These are phyloP conservation scores for Drosophila austrosaltans DNA, from an alignment of 2,888 invertebrate genomes.

Conservation along the genomic window DNA sequence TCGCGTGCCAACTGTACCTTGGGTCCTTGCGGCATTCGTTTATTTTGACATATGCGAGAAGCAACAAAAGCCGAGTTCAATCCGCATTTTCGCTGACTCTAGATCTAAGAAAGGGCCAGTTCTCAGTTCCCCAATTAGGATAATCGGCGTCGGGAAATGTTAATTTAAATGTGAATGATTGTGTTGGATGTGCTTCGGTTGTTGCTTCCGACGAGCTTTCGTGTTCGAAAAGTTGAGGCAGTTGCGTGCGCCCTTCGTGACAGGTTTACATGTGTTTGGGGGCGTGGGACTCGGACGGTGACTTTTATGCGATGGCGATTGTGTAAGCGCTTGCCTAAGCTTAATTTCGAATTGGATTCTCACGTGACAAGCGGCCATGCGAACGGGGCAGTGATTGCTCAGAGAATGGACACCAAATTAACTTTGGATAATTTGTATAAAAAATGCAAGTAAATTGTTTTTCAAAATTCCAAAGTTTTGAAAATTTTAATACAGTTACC, in stretches of 20 bases:
- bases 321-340: constrained; percentile 64
- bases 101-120: neutral
- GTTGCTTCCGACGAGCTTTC: constrained; percentile 39
- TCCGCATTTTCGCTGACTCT: constrained; percentile 23
- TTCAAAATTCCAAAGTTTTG: too few relatives aligned
- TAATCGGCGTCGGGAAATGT: constrained; percentile 80
- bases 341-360: constrained; percentile 63
- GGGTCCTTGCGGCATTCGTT: constrained; percentile 17
- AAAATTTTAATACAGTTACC: neutral
- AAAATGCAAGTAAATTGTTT: neutral
- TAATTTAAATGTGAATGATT: constrained; percentile 81
- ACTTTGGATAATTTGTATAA: neutral
- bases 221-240: constrained; percentile 47
- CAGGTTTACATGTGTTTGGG: constrained; percentile 40
- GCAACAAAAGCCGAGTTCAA: constrained; percentile 21
- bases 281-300: constrained; percentile 23
- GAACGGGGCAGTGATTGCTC: constrained; percentile 51
- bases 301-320: constrained; percentile 37
- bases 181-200: constrained; percentile 35
- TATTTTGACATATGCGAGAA: constrained; percentile 32
- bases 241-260: constrained; percentile 59
- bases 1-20: constrained; percentile 58
- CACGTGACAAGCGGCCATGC: constrained; percentile 59
- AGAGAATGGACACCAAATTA: neutral
- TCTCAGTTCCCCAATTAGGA: constrained; percentile 64